phyloP scores from a whole-genome alignment of 2,888 invertebrate species.

The Phengaris alcon region DNA sequence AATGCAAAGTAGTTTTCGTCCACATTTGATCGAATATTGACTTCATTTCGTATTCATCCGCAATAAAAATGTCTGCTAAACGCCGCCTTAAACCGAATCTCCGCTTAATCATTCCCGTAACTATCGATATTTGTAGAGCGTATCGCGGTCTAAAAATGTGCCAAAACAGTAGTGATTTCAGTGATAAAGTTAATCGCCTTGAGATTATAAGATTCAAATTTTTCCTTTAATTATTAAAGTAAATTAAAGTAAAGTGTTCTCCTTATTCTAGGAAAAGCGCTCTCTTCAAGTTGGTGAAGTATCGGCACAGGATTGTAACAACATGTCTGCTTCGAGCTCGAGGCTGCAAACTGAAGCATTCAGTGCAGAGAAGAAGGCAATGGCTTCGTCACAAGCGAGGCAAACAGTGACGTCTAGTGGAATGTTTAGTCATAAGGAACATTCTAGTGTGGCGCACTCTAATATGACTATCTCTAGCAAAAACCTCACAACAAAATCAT shows the following conservation, averaged over 20 bases:
- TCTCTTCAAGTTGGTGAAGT: conserved; percentile 90
- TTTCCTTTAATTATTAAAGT: conserved; percentile 30
- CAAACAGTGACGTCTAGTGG: conserved; percentile 89
- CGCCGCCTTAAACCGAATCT: conserved; percentile 70
- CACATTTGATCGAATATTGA: conserved; percentile 54
- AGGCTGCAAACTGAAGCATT: conserved; percentile 92
- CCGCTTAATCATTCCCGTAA: conserved; percentile 70
- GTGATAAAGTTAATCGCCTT: conserved; percentile 55
- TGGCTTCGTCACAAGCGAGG: conserved; percentile 86
- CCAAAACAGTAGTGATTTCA: conserved; percentile 48
- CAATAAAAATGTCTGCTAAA: conserved; percentile 59
- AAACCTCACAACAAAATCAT: conserved; percentile 83
- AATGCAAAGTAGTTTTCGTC: conserved; percentile 66
- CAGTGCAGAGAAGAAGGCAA: conserved; percentile 88
- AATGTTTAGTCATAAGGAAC: conserved; percentile 86
- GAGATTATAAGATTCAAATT: conserved; percentile 41
- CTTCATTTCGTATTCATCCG: conserved; percentile 40
- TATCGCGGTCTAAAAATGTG: conserved; percentile 55
- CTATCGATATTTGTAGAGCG: conserved; percentile 65
- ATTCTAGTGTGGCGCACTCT: conserved; percentile 86
- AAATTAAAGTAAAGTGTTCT: too few species aligned
- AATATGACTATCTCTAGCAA: conserved; percentile 89
- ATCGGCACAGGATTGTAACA: conserved; percentile 91
- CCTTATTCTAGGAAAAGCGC: conserved; percentile 85
- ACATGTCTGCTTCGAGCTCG: conserved; percentile 90